These are phyloP conservation scores for Centropus bengalensis DNA, from an alignment of 2,113 vertebrate species.

Conservation along the genomic window DNA sequence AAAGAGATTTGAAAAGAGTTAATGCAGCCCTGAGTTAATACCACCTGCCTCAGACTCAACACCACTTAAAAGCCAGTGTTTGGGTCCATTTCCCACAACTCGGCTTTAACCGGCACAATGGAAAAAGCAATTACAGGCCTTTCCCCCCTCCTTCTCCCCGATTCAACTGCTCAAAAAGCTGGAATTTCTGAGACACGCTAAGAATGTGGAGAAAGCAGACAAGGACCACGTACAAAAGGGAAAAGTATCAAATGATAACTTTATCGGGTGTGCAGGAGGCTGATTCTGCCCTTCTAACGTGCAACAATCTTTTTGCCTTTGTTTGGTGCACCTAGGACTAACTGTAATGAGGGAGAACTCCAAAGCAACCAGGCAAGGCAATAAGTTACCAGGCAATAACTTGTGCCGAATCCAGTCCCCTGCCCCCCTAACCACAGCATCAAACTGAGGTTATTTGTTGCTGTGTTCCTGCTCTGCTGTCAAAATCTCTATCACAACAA, in stretches of 20 bases:
- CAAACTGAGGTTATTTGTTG: background rate
- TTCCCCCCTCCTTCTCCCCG: conserved; percentile 43
- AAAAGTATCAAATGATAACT: conserved; percentile 32
- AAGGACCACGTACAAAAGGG: background rate
- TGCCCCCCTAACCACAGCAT: background rate
- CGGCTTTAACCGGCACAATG: conserved; percentile 66
- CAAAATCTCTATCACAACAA: background rate
- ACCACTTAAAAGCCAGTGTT: conserved; percentile 72
- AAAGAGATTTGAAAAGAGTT: conserved; percentile 70
- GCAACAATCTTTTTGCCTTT: background rate
- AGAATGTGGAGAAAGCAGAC: conserved; percentile 53
- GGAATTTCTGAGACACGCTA: conserved; percentile 61
- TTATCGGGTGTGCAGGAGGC: background rate
- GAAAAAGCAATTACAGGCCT: conserved; percentile 64
- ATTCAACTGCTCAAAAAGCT: conserved; percentile 55
- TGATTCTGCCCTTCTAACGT: background rate
- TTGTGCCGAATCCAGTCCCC: background rate
- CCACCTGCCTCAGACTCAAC: conserved; percentile 73
- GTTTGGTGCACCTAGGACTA: background rate
- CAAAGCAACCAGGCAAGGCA: background rate
- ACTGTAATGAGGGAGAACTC: conserved; percentile 17
- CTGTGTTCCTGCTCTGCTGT: background rate
- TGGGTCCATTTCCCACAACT: conserved; percentile 71
- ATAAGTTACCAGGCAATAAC: background rate
- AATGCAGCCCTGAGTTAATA: conserved; percentile 67